Evolutionary conservation across 2,113 vertebrate species (phyloP).

Genomic region (Ia io): DNA sequence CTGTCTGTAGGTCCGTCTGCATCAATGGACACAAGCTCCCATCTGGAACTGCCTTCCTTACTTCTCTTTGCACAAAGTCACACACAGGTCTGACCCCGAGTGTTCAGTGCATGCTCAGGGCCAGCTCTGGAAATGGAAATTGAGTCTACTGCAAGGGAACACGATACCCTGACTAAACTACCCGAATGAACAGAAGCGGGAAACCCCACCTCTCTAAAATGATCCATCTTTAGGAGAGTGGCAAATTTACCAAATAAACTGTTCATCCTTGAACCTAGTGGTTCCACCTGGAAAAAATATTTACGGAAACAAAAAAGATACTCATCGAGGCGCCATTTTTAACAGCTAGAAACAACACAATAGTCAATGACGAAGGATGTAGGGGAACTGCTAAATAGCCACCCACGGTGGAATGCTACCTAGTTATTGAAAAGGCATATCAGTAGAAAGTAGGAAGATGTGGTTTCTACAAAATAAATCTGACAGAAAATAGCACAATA

Average conservation of each 20-base stretch:
- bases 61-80: not conserved
- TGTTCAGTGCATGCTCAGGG: too few relatives aligned
- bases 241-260: not conserved
- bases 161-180: not conserved
- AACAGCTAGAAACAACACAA: not conserved
- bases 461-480: not conserved
- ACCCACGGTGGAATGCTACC: not conserved
- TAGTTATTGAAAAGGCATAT: not conserved
- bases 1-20: not conserved
- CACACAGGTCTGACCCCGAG: not conserved
- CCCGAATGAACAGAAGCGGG: not conserved
- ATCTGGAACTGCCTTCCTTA: not conserved
- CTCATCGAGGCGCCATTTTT: not conserved
- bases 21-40: not conserved
- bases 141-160: not conserved
- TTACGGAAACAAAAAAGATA: not conserved
- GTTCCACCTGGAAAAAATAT: not conserved
- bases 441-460: not conserved
- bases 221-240: not conserved
- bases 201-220: not conserved
- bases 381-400: not conserved
- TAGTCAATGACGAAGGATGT: accelerated
- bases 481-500: not conserved
- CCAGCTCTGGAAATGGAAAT: not conserved
- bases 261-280: not conserved